A percentile compares a stretch with the other conserved stretches of the same genome.
Evolutionary conservation across 1,140 invertebrate genomes (phyloP).

Genomic region (Brachystomella parvula): DNA sequence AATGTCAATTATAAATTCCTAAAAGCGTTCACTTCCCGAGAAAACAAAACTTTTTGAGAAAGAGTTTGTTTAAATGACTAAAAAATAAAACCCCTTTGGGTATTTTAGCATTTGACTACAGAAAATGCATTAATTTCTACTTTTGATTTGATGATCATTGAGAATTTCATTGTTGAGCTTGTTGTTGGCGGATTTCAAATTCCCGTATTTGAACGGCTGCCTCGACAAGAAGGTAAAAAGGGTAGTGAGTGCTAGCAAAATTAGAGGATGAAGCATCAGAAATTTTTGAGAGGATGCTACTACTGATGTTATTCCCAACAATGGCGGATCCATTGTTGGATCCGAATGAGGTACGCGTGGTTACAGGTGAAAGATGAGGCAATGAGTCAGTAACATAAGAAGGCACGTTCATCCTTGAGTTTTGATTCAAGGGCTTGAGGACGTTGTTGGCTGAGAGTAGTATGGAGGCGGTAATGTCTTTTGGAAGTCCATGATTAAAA

Average conservation of each 20-base stretch:
- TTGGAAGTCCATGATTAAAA: neutral
- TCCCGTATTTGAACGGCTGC: slow-evolving; percentile 36
- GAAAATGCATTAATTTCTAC: neutral
- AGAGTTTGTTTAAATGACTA: no score
- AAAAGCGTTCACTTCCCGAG: no score
- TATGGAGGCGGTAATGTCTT: neutral
- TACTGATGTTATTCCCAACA: slow-evolving; percentile 1
- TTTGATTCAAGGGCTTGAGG: slow-evolving; percentile 3
- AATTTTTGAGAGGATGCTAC: no score
- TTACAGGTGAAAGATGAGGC: neutral
- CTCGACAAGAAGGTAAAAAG: slow-evolving; percentile 34
- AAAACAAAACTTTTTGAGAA: no score
- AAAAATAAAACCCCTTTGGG: no score
- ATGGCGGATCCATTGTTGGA: neutral
- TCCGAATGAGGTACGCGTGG: slow-evolving; percentile 1
- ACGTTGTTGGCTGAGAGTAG: neutral
- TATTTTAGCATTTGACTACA: no score
- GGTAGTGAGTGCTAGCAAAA: slow-evolving; percentile 23
- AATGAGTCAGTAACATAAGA: neutral
- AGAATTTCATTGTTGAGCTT: slow-evolving; percentile 24
- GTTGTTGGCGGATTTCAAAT: slow-evolving; percentile 31
- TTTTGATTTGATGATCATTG: neutral
- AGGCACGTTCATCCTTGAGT: neutral
- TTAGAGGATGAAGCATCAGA: slow-evolving; percentile 7
- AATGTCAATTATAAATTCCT: no score